Percentiles rank a stretch among this genome's conserved stretches.
phyloP scores from a whole-genome alignment of 2,888 invertebrate species.

The Conomelus anceps region DNA sequence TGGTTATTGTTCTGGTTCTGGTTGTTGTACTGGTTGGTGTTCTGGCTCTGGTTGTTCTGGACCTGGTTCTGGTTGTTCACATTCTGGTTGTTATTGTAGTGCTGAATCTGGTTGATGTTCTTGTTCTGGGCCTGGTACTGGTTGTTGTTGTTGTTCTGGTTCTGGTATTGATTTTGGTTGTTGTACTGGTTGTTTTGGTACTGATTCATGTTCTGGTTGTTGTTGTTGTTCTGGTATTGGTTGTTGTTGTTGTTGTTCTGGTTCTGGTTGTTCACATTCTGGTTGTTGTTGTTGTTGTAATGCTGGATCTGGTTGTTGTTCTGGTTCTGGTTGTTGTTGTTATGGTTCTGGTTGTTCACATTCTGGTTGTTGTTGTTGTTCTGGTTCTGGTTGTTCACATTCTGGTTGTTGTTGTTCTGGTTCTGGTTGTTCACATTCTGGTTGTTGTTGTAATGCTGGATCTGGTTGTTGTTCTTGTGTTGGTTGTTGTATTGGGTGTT shows the following conservation, averaged over 20 bases:
- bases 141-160: not conserved
- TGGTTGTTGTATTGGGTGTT: not conserved
- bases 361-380: not conserved
- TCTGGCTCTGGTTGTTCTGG: not conserved
- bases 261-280: not conserved
- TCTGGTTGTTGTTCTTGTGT: not conserved
- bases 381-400: not conserved
- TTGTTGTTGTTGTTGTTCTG: too few relatives aligned
- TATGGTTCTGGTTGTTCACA: not conserved
- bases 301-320: too few relatives aligned
- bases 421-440: too few relatives aligned
- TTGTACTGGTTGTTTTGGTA: too few relatives aligned
- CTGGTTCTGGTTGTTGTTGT: not conserved
- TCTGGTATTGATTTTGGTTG: not conserved
- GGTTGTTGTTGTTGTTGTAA: too few relatives aligned
- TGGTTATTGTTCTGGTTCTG: not conserved
- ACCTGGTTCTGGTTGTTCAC: not conserved
- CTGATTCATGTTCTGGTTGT: not conserved
- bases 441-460: not conserved
- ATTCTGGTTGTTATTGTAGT: not conserved
- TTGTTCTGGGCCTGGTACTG: not conserved
- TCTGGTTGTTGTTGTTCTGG: not conserved
- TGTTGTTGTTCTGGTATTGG: too few relatives aligned
- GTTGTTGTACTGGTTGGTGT: not conserved
- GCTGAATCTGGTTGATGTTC: not conserved